Evolutionary conservation across 2,113 vertebrate genomes (phyloP), one percentile per base, ranked within the genome.

Genomic region (Lethenteron reissneri): DNA sequence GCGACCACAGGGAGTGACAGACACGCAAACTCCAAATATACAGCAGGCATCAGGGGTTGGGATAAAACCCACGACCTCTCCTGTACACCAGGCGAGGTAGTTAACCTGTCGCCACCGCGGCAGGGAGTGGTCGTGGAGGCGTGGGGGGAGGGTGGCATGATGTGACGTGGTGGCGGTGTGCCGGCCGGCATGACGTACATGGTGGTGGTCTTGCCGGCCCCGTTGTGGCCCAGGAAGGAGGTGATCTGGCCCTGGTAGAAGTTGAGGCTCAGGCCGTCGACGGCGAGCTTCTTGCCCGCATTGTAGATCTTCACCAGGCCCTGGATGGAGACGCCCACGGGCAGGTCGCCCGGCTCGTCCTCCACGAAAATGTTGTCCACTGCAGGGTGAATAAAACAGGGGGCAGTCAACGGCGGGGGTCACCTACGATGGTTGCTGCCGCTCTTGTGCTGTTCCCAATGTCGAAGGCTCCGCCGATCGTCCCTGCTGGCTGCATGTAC

Each of bases 231-330:
- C 74, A 99, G 78, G 77, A 99, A 99, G 10, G 92, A 97, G 1
- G 92, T 95, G 78, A 99, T 99, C 72, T 99, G 94, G 60, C 90
- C 91, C 78, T 99, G 90, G 0, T 95, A 96, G 79, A 99, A 99
- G 75, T 90, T 90, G 9, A 99, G 81, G 0, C 88, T 87, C 70
- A 99, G 84, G 56, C 87, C 94, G 75, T 97, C 90, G 2, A 97
- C 87, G 1, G 94, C 94, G 77, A 90, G 81, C 76, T 99, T 97
- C 77, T 84, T 91, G 58, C 92, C 90, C 68, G 91, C 85, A 56
- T 85, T 83, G 72, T 99, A 99, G 71, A 99, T 84, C 76, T 99
- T 99, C 71, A 96, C 87, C 74, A 99, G 80, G 74, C 90, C 90
- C 80, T 99, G 83, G 57, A 99, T 92, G 76, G 85, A 92, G 69